phyloP scores from a whole-genome alignment of 2,797 vertebrate genomes.

The Masticophis lateralis region DNA sequence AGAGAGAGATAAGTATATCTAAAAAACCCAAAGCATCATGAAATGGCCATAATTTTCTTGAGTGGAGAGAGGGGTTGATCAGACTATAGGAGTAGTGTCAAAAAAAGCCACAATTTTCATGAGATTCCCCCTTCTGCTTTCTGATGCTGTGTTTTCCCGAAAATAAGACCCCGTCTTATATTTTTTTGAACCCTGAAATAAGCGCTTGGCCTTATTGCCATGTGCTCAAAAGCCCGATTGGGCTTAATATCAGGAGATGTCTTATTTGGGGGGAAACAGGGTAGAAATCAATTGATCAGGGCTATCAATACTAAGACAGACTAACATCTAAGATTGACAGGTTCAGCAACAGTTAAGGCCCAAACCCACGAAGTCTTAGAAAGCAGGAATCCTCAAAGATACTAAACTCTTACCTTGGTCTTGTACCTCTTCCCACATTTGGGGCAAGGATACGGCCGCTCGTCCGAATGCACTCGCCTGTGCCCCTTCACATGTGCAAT shows the following conservation, averaged over 20 bases:
- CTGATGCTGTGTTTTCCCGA: background rate
- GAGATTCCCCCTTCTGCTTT: background rate
- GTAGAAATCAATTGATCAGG: background rate
- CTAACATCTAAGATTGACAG: background rate
- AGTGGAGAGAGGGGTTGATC: too few species aligned
- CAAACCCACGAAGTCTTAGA: background rate
- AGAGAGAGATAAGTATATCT: background rate
- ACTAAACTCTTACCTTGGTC: slow-evolving; percentile 82
- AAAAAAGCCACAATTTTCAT: background rate
- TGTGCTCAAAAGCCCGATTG: too few species aligned
- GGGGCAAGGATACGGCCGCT: slow-evolving; percentile 86
- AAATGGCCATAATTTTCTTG: background rate
- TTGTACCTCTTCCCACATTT: slow-evolving; percentile 94
- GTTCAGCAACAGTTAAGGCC: background rate
- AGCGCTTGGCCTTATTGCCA: too few species aligned
- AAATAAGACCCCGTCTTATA: too few species aligned
- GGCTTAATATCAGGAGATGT: too few species aligned
- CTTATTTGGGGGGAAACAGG: too few species aligned
- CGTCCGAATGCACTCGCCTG: slow-evolving; percentile 91
- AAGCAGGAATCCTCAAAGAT: background rate
- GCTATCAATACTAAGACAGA: background rate
- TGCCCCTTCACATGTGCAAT: slow-evolving; percentile 95
- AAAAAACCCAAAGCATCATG: background rate
- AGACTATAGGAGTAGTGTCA: background rate
- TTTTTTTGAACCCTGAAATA: too few species aligned